phyloP scores from a whole-genome alignment of 2,113 vertebrate genomes.

The Hassar affinis region DNA sequence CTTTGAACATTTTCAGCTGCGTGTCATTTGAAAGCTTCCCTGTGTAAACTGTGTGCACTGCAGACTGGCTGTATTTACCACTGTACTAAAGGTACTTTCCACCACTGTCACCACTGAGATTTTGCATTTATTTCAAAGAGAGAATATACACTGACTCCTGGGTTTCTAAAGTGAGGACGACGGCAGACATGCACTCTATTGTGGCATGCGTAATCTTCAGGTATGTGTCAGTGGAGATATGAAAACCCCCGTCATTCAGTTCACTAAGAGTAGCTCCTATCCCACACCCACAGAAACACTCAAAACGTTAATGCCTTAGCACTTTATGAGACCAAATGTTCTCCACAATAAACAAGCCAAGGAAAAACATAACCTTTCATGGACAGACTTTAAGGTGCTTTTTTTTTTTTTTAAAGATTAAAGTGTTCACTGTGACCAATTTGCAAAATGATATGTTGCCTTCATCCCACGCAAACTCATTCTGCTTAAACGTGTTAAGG shows the following conservation, averaged over 20 bases:
- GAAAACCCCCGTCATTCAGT: conserved; percentile 43
- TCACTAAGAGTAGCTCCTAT: conserved; percentile 30
- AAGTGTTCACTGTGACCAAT: conserved; percentile 5
- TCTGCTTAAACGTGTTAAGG: background rate
- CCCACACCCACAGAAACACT: conserved; percentile 48
- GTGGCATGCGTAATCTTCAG: conserved; percentile 41
- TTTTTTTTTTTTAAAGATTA: background rate
- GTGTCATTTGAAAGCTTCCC: background rate
- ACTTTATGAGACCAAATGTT: conserved; percentile 22
- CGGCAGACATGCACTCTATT: conserved; percentile 9
- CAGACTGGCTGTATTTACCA: conserved; percentile 1
- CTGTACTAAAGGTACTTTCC: conserved; percentile 34
- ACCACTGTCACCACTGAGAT: conserved; percentile 5
- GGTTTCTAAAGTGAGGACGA: conserved; percentile 40
- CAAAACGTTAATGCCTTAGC: conserved; percentile 12
- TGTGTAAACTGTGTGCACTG: background rate
- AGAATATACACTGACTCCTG: conserved; percentile 21
- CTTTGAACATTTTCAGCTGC: background rate
- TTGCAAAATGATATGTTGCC: background rate
- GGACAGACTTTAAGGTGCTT: background rate
- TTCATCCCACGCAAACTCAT: background rate
- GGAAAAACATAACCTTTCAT: conserved; percentile 18
- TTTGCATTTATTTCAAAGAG: conserved; percentile 27
- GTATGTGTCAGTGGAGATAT: conserved; percentile 37
- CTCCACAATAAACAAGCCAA: conserved; percentile 24